Evolutionary conservation across 2,113 vertebrate genomes (phyloP).

Genomic region (Hipposideros armiger): DNA sequence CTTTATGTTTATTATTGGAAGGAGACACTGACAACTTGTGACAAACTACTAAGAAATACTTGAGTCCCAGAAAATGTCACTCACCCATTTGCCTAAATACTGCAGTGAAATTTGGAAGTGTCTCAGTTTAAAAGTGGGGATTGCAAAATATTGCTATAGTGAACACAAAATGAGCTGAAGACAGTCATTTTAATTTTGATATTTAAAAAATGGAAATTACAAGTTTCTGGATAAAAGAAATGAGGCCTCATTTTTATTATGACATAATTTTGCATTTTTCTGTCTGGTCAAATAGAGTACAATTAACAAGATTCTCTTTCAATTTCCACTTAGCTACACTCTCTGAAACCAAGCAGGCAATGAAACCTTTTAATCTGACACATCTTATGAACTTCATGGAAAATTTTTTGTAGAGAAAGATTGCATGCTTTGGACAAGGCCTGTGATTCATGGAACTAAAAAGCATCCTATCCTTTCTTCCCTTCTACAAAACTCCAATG

Average conservation of each 20-base stretch:
- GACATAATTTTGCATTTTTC: constrained; percentile 20
- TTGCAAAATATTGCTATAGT: neutral
- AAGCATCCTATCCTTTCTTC: neutral
- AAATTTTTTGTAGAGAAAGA: neutral
- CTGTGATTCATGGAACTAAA: neutral
- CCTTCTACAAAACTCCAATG: neutral
- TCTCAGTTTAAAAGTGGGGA: neutral
- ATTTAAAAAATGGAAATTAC: neutral
- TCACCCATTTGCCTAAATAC: neutral
- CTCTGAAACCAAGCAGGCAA: constrained; percentile 33
- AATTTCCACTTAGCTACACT: neutral
- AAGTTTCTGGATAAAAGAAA: constrained; percentile 12
- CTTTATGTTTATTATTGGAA: constrained; percentile 60
- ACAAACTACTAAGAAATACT: constrained; percentile 45
- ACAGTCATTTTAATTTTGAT: constrained; percentile 38
- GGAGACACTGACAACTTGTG: constrained; percentile 32
- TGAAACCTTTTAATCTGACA: neutral
- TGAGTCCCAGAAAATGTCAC: constrained; percentile 15
- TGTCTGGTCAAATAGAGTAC: neutral
- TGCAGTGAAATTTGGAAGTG: constrained; percentile 51
- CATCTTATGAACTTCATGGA: neutral
- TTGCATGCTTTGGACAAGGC: neutral
- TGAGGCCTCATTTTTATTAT: neutral
- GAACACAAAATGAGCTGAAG: neutral
- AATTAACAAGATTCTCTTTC: constrained; percentile 1